These are phyloP conservation scores for Rhimphoctona megacephalus DNA, from an alignment of 2,888 invertebrate species.

Conservation along the genomic window DNA sequence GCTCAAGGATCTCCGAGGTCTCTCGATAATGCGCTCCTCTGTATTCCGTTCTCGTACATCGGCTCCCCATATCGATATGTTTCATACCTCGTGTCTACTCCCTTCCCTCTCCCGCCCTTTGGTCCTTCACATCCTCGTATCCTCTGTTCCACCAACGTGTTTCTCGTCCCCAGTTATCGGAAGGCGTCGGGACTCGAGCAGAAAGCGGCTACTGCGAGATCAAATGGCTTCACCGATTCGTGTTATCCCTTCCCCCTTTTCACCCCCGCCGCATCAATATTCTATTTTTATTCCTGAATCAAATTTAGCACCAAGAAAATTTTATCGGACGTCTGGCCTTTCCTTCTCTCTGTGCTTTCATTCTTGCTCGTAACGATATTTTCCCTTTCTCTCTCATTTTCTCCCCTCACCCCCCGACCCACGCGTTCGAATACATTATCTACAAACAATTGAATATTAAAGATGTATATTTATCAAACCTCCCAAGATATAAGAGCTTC, in stretches of 20 bases:
- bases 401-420: neutral
- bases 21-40: constrained; percentile 84
- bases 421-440: constrained; percentile 51
- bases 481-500: neutral
- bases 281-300: constrained; percentile 84
- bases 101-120: constrained; percentile 57
- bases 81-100: constrained; percentile 72
- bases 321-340: constrained; percentile 73
- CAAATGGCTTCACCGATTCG: constrained; percentile 85
- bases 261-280: constrained; percentile 75
- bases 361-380: neutral
- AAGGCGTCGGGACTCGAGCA: constrained; percentile 47
- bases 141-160: constrained; percentile 1
- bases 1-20: constrained; percentile 60
- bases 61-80: constrained; percentile 84
- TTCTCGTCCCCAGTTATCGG: constrained; percentile 32
- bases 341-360: constrained; percentile 1
- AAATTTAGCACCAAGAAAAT: constrained; percentile 81
- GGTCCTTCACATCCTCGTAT: constrained; percentile 71
- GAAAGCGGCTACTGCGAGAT: constrained; percentile 79
- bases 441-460: constrained; percentile 53
- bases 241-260: constrained; percentile 77
- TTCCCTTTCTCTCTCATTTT: too few species aligned
- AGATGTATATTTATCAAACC: neutral
- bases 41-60: constrained; percentile 83